Conservation (phyloP, 2,797 vertebrate genomes). For the Varecia variegata region DNA sequence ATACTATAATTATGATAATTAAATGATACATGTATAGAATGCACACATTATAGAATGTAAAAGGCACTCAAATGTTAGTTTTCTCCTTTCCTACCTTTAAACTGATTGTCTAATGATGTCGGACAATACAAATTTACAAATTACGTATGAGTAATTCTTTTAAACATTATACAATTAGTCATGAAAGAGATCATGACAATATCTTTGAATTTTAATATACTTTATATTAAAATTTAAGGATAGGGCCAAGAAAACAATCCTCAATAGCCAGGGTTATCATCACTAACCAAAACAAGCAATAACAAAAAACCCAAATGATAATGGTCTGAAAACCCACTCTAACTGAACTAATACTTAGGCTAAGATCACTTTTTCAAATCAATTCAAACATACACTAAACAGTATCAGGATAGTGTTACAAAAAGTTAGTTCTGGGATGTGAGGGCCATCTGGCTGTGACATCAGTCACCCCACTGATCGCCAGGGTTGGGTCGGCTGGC, state of each 20-base stretch:
- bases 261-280: background rate
- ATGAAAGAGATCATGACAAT: background rate
- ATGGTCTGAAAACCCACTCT: background rate
- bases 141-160: background rate
- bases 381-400: background rate
- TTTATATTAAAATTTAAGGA: background rate
- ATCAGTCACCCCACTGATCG: no score
- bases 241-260: background rate
- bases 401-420: background rate
- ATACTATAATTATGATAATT: background rate
- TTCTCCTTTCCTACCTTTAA: background rate
- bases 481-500: no score
- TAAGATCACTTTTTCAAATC: background rate
- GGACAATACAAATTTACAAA: background rate
- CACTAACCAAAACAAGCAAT: background rate
- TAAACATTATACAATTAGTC: background rate
- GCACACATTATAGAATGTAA: background rate
- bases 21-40: background rate
- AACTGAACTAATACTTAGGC: background rate
- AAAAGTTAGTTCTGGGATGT: background rate
- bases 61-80: background rate
- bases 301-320: background rate
- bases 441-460: no score
- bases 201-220: background rate
- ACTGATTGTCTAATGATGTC: background rate